Evolutionary conservation across 1,140 invertebrate species (phyloP).

Genomic region (Cardiocondyla obscurior): DNA sequence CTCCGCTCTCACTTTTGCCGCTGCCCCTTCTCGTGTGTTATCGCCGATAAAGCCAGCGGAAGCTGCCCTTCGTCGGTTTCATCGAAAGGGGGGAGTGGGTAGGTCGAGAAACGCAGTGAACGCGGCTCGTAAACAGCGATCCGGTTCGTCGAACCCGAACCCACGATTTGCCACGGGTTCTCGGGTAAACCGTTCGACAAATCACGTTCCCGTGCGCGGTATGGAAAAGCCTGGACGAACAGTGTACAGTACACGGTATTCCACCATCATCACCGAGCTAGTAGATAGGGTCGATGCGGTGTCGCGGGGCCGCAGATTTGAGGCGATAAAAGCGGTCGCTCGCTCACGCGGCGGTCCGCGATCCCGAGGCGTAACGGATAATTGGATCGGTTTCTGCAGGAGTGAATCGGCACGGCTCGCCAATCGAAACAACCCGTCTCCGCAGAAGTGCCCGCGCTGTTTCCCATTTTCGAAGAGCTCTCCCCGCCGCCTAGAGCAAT

Average conservation of each 20-base stretch:
- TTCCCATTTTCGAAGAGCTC: neutral
- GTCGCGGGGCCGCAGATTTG: constrained; percentile 41
- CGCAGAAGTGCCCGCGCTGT: neutral
- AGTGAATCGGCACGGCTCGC: constrained; percentile 8
- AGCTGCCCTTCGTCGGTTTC: constrained; percentile 43
- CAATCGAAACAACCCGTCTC: constrained; percentile 24
- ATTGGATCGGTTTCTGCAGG: constrained; percentile 54
- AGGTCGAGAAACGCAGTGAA: neutral
- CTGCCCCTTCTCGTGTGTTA: constrained; percentile 16
- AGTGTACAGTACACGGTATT: neutral
- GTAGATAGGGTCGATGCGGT: constrained; percentile 25
- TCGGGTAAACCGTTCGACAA: constrained; percentile 53
- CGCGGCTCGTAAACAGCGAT: constrained; percentile 57
- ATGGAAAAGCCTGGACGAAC: constrained; percentile 43
- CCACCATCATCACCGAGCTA: neutral
- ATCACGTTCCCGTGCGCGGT: constrained; percentile 30
- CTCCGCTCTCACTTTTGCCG: constrained; percentile 29
- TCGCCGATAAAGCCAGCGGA: constrained; percentile 44
- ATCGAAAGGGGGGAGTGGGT: neutral
- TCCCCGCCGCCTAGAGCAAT: neutral
- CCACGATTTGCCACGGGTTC: constrained; percentile 53
- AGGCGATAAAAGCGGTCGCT: constrained; percentile 54
- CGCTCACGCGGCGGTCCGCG: constrained; percentile 25
- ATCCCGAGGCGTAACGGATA: constrained; percentile 41
- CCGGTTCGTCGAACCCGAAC: constrained; percentile 37